Base-by-base conservation (phyloP, 1,140 invertebrate species). In the Liolophura sinensis region DNA sequence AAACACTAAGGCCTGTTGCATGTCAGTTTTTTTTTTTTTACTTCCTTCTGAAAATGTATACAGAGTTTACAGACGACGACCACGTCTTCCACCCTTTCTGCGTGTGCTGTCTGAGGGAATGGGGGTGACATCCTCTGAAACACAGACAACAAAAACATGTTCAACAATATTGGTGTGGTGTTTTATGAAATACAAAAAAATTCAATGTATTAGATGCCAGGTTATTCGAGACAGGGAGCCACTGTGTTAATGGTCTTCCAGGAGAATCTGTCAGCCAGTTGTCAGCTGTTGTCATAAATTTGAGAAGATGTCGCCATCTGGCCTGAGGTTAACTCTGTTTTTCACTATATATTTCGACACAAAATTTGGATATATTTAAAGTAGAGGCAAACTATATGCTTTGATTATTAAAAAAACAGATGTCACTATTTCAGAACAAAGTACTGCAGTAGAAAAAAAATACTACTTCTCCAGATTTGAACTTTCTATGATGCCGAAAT, bases 81-180 rank as follows among this genome's bases (percentile, higher is more conserved):
- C 98, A 88, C 98, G 92, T 82, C 97, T 91, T 89, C 97, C 98
- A 83, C 98, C 98, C 92, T 99, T 99, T 89, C 97, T 95, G 81
- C 97, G 91, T 22, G 97, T 99, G 47, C 94, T 94, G 86, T 99
- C 98, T 67, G 96, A 97, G 80, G 98, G 98, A 86, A 99, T 98
- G 16, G 98, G 98, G 12, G 97, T 99, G 0, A 99, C 98, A 89
- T 99, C 98, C 87, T 90, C 89, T 84, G 83, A 40, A 81, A 80
- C 77, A 68, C 25, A 62, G 62, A 22, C n/a, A 62, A 27, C 50
- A 46, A 49, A 51, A 24, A 52, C 24, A 60, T 40, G 50, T 40
- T 11, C 1, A 25, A 64, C 18, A 58, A 54, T 49, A 60, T 20
- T 40, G 51, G 9, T n/a, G 22, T 66, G 11, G 49, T 7, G 25